A percentile compares a stretch with the other conserved stretches of the same genome.
Conservation (phyloP, 2,888 invertebrate species). For the Leptinotarsa tumamoca region DNA sequence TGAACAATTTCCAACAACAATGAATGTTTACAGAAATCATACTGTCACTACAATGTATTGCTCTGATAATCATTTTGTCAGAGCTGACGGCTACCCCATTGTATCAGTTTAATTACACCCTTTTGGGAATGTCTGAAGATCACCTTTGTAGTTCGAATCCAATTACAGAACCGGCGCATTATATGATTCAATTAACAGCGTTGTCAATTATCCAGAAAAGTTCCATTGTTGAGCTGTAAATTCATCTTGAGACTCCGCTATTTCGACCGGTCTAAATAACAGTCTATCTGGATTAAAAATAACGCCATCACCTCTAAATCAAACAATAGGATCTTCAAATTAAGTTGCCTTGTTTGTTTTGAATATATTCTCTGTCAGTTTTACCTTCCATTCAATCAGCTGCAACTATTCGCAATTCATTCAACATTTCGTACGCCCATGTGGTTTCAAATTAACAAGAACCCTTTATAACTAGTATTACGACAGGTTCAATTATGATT, state of each 20-base stretch:
- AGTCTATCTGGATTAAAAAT: too few species aligned
- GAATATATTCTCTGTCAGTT: too few species aligned
- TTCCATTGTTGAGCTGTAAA: neutral
- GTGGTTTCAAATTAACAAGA: neutral
- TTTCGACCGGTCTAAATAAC: too few species aligned
- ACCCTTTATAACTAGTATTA: neutral
- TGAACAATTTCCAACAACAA: neutral
- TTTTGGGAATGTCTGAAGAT: neutral
- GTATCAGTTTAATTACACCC: conserved; percentile 2
- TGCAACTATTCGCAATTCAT: neutral
- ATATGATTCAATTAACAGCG: neutral
- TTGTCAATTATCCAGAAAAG: neutral
- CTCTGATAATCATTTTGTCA: neutral
- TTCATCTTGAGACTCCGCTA: neutral
- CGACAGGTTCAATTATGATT: neutral
- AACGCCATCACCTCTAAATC: too few species aligned
- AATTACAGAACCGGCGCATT: neutral
- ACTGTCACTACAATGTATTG: neutral
- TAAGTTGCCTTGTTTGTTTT: too few species aligned
- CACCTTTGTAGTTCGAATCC: neutral
- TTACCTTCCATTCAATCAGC: too few species aligned
- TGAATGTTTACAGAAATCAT: neutral
- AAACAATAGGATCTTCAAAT: too few species aligned
- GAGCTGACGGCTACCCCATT: neutral
- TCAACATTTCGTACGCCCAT: neutral